Base-by-base conservation (phyloP, 2,888 invertebrate species). In the Leptinotarsa tumamoca region DNA sequence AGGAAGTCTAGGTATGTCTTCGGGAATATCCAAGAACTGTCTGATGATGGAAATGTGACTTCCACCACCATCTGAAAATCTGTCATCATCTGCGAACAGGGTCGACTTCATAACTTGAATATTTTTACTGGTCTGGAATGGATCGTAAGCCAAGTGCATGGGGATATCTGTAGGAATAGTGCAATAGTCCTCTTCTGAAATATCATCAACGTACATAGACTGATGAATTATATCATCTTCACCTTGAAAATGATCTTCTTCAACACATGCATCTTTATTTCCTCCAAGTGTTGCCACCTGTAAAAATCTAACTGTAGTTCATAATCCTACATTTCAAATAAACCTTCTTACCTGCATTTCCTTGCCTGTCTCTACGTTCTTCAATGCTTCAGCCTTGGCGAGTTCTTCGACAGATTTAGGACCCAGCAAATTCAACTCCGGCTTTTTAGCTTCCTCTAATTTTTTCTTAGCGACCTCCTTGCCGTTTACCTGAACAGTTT, bases 401-500 rank as follows among this genome's bases (percentile, higher is more conserved):
- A 71, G 21, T 13, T 75, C 70, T 13, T 74, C 79, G 4, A 43
- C 63, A 1, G 72, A 17, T 43, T 71, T 78, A 7, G 18, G 49
- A 49, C 17, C 63, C 0, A 52, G 23, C 21, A 52, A 15, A 49
- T 68, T n/a, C 33, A 67, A 10, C 18, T 58, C 71, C 7, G 70
- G 67, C 18, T 70, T 17, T 70, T 72, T 74, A 49, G 66, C 73
- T 49, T 50, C 73, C n/a, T 73, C 74, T 14, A 61, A 54, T 72
- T 61, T 56, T 67, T 74, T 76, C 69, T 76, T 76, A 10, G 71
- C 77, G 0, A n/a, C 54, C 4, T 72, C 73, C 51, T 66, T 23
- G 58, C 69, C 73, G n/a, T 67, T 71, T 23, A 49, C 74, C 49
- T 80, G 79, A 10, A 82, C 83, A 5, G 72, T 72, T 58, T 96